Base-by-base conservation (phyloP, 2,888 invertebrate species). In the Toxonevra muliebris region DNA sequence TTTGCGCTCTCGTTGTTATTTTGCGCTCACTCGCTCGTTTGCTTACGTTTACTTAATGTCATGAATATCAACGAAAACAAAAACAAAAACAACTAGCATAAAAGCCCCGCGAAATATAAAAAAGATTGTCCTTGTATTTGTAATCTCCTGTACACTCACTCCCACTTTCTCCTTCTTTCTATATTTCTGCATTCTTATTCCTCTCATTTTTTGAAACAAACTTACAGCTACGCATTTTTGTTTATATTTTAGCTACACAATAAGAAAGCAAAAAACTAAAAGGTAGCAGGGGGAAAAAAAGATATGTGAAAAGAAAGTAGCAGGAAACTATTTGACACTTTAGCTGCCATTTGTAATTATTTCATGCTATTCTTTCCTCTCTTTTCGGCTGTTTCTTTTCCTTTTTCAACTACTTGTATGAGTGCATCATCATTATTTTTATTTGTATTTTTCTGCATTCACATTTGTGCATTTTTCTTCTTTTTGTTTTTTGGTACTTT, bases 311-410 rank as follows among this genome's bases (percentile, higher is more conserved):
- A 45, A 60, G 13, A n/a, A 52, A 30, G 40, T 2, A 53, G 19
- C 15, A 53, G 60, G 53, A 53, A 53, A 53, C 54, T 54, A 54
- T 66, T 66, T 60, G 54, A 66, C 54, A 66, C 60, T 65, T 65
- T 60, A 60, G 43, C 43, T 65, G 60, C 57, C 65, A 60, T 60
- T 65, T 41, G 65, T 60, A 65, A 65, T 65, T 65, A 65, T 65
- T 66, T 61, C 40, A 7, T 30, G 7, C 30, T 30, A 30, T 30
- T 30, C 30, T 30, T 30, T 7, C 7, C 7, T 30, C 30, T 7
- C 7, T 4, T 30, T 30, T 30, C 30, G 30, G 30, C 30, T 30
- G 3, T 30, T 30, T 30, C 30, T 30, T 7, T 30, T 30, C 30
- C 7, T 30, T 30, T 30, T 30, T 7, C 7, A 30, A 30, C 30